These are phyloP conservation scores for Acleris sparsana DNA, from an alignment of 2,888 invertebrate genomes.

Conservation along the genomic window DNA sequence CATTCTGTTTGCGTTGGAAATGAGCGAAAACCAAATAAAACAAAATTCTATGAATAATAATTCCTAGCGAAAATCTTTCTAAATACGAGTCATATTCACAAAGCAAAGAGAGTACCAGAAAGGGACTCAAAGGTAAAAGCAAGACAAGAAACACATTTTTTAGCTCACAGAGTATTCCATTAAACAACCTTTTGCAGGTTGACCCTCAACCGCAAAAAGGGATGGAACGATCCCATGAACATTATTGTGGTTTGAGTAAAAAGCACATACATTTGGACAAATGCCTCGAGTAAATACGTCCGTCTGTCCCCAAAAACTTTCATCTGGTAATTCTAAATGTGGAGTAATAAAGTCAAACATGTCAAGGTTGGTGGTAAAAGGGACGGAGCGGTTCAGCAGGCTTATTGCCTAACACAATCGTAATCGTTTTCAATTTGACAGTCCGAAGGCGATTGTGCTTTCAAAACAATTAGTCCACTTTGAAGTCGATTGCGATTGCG, in stretches of 20 bases:
- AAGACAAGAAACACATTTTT: constrained; percentile 23
- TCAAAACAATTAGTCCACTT: too few species aligned
- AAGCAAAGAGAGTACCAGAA: constrained; percentile 1
- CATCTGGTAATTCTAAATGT: constrained; percentile 33
- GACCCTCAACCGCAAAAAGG: constrained; percentile 56
- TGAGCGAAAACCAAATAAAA: too few species aligned
- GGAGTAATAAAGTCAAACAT: constrained; percentile 20
- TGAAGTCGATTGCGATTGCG: too few species aligned
- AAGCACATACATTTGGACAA: constrained; percentile 45
- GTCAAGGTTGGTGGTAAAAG: neutral
- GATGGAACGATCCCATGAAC: constrained; percentile 51
- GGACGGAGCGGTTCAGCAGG: neutral
- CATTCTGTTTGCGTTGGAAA: too few species aligned
- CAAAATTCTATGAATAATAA: too few species aligned
- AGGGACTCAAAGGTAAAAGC: constrained; percentile 5
- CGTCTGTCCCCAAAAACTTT: constrained; percentile 30
- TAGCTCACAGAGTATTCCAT: constrained; percentile 49
- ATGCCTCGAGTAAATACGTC: constrained; percentile 33
- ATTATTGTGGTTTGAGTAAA: constrained; percentile 58
- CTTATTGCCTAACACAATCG: too few species aligned
- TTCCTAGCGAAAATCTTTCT: too few species aligned
- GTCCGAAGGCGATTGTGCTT: too few species aligned
- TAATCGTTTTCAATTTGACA: too few species aligned
- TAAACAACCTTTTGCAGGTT: constrained; percentile 48
- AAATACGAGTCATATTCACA: neutral